Percentiles rank a stretch among this genome's conserved stretches.
Conservation (phyloP, 2,888 invertebrate genomes). For the Julus scanicus region DNA sequence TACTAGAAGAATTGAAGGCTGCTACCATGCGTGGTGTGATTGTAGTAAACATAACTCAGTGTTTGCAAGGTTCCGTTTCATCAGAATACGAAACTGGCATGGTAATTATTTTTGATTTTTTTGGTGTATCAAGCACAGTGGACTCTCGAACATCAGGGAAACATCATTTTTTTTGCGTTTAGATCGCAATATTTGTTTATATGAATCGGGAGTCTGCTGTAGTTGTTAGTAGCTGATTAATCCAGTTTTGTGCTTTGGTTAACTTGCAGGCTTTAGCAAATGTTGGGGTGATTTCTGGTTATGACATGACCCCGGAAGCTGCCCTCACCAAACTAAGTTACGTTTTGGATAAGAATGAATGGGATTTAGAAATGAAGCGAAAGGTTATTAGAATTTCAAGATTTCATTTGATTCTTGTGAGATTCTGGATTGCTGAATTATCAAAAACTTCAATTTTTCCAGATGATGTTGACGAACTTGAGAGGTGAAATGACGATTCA, state of each 20-base stretch:
- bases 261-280: conserved; percentile 71
- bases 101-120: conserved; percentile 64
- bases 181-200: too few relatives aligned
- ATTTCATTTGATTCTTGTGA: too few relatives aligned
- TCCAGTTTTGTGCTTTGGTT: neutral
- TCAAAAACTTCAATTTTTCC: too few relatives aligned
- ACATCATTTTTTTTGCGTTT: too few relatives aligned
- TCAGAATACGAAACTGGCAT: conserved; percentile 87
- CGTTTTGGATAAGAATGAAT: conserved; percentile 79
- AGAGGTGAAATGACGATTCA: conserved; percentile 30
- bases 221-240: neutral
- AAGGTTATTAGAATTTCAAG: neutral
- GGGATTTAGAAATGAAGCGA: conserved; percentile 36
- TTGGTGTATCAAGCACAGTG: too few relatives aligned
- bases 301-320: conserved; percentile 94
- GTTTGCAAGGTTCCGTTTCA: conserved; percentile 82
- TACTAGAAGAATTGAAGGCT: conserved; percentile 76
- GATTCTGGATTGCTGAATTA: too few relatives aligned
- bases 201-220: too few relatives aligned
- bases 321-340: conserved; percentile 91
- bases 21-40: conserved; percentile 83
- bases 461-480: conserved; percentile 44
- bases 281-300: conserved; percentile 81
- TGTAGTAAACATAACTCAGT: conserved; percentile 93
- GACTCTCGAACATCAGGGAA: too few relatives aligned